These are phyloP conservation scores for Lacerta agilis DNA, from an alignment of 2,797 vertebrate genomes.

Conservation along the genomic window DNA sequence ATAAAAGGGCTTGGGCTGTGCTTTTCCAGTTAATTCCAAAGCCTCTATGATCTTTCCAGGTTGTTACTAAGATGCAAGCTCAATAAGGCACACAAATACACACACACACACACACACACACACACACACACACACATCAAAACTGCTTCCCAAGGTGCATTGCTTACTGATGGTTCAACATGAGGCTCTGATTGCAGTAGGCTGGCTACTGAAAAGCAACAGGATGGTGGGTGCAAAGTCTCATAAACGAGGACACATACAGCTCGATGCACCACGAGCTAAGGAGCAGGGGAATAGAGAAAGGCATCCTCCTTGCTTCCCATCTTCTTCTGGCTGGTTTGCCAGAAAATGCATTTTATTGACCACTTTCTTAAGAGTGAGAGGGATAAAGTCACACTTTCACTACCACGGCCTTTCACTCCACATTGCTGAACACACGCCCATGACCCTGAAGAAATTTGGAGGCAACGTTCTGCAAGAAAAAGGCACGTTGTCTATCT, in stretches of 20 bases:
- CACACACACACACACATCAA: background rate
- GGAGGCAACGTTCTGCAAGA: background rate
- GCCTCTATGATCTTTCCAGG: constrained; percentile 19
- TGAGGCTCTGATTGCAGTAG: background rate
- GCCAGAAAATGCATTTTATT: too few species aligned
- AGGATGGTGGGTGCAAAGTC: background rate
- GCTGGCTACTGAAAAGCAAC: background rate
- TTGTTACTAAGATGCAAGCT: constrained; percentile 15
- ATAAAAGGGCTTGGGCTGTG: constrained; percentile 1
- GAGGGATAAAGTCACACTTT: too few species aligned
- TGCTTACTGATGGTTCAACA: background rate
- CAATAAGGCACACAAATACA: background rate
- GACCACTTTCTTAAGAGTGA: too few species aligned
- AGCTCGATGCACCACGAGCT: background rate
- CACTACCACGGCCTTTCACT: background rate
- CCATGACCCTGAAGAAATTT: background rate
- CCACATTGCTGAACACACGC: background rate
- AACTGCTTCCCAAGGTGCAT: background rate
- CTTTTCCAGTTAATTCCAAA: constrained; percentile 8
- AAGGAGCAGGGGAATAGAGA: background rate
- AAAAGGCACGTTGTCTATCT: background rate
- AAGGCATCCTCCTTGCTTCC: background rate
- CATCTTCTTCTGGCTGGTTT: background rate
- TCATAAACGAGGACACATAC: background rate
- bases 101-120: background rate